Base-by-base conservation (phyloP, 2,888 invertebrate genomes). In the Glomeris marginata region DNA sequence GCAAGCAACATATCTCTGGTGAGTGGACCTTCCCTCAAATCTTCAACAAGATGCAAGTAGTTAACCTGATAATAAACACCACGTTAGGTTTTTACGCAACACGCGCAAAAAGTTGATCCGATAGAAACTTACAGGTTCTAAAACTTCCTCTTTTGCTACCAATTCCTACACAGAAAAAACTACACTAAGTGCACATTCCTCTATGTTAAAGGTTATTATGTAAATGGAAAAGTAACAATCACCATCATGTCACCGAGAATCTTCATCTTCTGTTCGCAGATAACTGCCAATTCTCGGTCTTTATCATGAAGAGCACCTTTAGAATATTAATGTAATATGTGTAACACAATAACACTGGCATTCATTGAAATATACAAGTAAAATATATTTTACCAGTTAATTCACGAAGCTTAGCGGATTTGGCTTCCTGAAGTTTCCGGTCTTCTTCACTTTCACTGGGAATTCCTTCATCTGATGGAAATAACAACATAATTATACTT, bases 251-350 rank as follows among this genome's bases (percentile, higher is more conserved):
- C 67, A 6, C 59, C 49, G 53, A 68, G 61, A 47, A 91, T 65
- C 44, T 80, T 76, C 74, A 88, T 84, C 65, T 91, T 92, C 62
- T 90, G 88, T 64, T 92, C 90, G 44, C 92, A 72, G 42, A 88
- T 70, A 20, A 80, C 70, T 13, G 87, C 86, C 62, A 90, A 85
- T 62, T 87, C 86, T 37, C 81, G 76, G 65, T 92, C 92, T 65
- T 90, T 90, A 58, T 82, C 80, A 48, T 87, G 77, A 64, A 92
- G 73, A 62, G 85, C 78, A 62, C 84, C 87, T 85, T 34, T 21
- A 36, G 21, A 6, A 45, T 45, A 1, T 41, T 45, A n/a, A 50
- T 20, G 35, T 11, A 47, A 16, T 21, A 4, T 15, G n/a, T 22
- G 8, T 49, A 10, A 15, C 13, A 28, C 13, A 16, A 42, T 34